phyloP scores from a whole-genome alignment of 2,797 vertebrate genomes.

The Mus caroli region DNA sequence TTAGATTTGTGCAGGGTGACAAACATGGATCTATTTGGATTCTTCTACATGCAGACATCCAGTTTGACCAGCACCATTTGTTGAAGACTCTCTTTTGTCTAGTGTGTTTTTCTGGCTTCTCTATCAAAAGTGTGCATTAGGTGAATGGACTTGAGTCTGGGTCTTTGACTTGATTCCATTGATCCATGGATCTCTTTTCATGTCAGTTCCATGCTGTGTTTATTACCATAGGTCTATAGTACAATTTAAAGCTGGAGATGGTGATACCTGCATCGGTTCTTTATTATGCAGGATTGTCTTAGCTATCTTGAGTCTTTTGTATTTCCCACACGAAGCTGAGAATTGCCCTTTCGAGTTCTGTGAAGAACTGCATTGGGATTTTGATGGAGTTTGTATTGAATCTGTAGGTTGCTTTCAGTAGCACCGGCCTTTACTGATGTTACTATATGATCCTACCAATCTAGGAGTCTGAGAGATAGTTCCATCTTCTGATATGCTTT shows the following conservation, averaged over 20 bases:
- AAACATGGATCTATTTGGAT: background rate
- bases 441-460: background rate
- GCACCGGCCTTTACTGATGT: background rate
- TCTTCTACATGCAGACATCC: background rate
- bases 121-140: background rate
- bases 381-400: background rate
- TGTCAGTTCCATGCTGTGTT: background rate
- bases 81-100: background rate
- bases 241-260: background rate
- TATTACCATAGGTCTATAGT: background rate
- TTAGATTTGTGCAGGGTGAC: background rate
- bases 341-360: background rate
- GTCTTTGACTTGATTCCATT: background rate
- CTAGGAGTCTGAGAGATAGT: background rate
- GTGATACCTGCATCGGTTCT: background rate
- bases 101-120: background rate
- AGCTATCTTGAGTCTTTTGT: background rate
- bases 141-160: background rate
- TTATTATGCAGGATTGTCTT: background rate
- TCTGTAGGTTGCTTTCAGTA: background rate
- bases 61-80: background rate
- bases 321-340: background rate
- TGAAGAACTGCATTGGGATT: background rate
- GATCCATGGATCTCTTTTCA: background rate
- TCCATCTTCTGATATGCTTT: background rate